A percentile compares a stretch with the other conserved stretches of the same genome.
phyloP scores from a whole-genome alignment of 2,888 invertebrate species.

The Chymomyza fuscimana region DNA sequence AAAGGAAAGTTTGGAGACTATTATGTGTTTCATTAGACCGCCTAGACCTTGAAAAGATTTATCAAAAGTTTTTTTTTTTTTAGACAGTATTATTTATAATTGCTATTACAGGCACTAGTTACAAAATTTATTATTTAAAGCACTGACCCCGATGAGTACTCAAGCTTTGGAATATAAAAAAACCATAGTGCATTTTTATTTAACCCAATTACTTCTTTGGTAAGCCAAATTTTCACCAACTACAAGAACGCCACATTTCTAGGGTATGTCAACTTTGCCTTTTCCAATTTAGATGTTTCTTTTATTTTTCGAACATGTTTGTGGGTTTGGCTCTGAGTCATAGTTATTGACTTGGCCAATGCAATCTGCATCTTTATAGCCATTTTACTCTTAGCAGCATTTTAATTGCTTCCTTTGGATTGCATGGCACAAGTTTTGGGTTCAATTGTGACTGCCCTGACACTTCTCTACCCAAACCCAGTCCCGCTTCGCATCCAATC shows the following conservation, averaged over 20 bases:
- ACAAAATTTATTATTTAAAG: too few relatives aligned
- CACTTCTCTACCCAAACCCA: not conserved
- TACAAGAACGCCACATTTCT: not conserved
- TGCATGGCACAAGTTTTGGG: conserved; percentile 13
- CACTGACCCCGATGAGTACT: too few relatives aligned
- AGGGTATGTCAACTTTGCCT: not conserved
- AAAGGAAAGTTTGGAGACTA: too few relatives aligned
- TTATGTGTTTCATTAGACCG: too few relatives aligned
- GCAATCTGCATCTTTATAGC: conserved; percentile 61
- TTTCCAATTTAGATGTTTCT: not conserved
- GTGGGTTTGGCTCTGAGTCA: not conserved
- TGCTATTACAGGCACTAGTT: too few relatives aligned
- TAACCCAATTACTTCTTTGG: too few relatives aligned
- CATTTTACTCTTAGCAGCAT: conserved; percentile 55
- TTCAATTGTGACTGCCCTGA: not conserved
- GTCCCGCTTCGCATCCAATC: not conserved
- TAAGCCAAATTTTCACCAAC: not conserved
- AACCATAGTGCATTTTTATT: too few relatives aligned
- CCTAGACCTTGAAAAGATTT: too few relatives aligned
- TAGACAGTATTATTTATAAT: too few relatives aligned
- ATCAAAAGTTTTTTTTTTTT: too few relatives aligned
- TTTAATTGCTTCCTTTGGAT: conserved; percentile 57
- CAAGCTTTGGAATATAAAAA: too few relatives aligned
- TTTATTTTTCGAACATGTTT: not conserved
- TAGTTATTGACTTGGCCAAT: conserved; percentile 55